Evolutionary conservation across 2,113 vertebrate genomes (phyloP).

Genomic region (Oreochromis tanganicae): DNA sequence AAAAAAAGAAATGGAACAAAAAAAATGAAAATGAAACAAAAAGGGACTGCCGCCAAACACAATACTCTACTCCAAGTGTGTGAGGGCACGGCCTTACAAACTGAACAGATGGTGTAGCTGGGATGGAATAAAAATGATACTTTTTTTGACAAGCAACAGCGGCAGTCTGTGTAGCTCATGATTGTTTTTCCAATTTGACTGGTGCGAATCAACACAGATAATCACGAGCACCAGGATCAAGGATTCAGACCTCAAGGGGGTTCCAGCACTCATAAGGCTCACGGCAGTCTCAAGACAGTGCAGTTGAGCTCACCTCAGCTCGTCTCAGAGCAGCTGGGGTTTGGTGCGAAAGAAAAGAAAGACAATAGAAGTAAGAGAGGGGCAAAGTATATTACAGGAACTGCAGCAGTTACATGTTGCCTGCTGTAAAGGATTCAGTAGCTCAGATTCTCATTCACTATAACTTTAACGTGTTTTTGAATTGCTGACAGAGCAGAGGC

Average conservation of each 20-base stretch:
- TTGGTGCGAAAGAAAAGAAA: background rate
- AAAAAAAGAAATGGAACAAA: background rate
- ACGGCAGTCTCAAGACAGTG: slow-evolving; percentile 26
- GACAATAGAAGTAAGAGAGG: background rate
- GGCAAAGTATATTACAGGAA: background rate
- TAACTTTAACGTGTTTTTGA: background rate
- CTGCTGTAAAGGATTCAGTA: background rate
- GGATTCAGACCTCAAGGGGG: slow-evolving; percentile 55
- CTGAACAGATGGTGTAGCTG: slow-evolving; percentile 51
- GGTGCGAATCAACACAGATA: slow-evolving; percentile 54
- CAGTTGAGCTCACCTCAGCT: slow-evolving; percentile 33
- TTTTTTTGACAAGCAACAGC: slow-evolving; percentile 25
- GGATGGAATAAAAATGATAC: slow-evolving; percentile 18
- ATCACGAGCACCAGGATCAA: slow-evolving; percentile 50
- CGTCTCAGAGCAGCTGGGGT: slow-evolving; percentile 1
- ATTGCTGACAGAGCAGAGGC: background rate
- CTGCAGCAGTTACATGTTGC: background rate
- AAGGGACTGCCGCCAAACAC: background rate
- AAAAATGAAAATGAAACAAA: background rate
- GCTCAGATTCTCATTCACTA: background rate
- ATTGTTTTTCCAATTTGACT: slow-evolving; percentile 62
- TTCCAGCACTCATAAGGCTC: slow-evolving; percentile 20
- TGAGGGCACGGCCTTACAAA: background rate
- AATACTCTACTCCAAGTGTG: background rate
- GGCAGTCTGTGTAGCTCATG: slow-evolving; percentile 27